These are phyloP conservation scores for Protonemura montana DNA, from an alignment of 2,888 invertebrate genomes.

Conservation along the genomic window DNA sequence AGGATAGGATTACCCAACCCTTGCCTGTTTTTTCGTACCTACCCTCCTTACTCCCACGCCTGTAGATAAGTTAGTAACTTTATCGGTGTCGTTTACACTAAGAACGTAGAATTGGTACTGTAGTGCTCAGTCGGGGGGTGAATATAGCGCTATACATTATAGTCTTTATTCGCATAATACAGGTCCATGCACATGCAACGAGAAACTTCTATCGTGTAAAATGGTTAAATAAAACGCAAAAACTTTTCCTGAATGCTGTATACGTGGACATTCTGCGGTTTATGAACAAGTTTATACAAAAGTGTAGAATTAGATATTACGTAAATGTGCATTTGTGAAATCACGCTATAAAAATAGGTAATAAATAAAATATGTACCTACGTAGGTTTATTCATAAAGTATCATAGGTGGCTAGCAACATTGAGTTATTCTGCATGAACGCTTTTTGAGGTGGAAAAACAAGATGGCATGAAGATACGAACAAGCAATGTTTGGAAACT, in stretches of 20 bases:
- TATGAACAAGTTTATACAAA: background rate
- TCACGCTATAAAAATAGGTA: background rate
- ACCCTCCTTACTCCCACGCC: background rate
- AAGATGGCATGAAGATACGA: too few relatives aligned
- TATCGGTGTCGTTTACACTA: constrained; percentile 9
- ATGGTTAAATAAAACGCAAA: background rate
- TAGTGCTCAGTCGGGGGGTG: background rate
- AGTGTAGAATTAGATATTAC: background rate
- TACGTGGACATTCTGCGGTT: background rate
- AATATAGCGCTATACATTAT: background rate
- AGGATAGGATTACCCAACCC: constrained; percentile 20
- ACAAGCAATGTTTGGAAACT: too few relatives aligned
- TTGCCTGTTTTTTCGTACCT: background rate
- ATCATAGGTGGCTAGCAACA: too few relatives aligned
- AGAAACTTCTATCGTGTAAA: background rate
- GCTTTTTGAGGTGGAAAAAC: too few relatives aligned
- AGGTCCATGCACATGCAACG: background rate
- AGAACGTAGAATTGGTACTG: background rate
- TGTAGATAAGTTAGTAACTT: constrained; percentile 26
- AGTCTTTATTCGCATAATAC: background rate
- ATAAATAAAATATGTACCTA: background rate
- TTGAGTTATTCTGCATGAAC: too few relatives aligned
- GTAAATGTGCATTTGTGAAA: background rate
- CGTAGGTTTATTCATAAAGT: too few relatives aligned
- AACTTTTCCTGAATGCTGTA: background rate